These are phyloP conservation scores for Reticulitermes lucifugus DNA, from an alignment of 2,888 invertebrate species.

Conservation along the genomic window DNA sequence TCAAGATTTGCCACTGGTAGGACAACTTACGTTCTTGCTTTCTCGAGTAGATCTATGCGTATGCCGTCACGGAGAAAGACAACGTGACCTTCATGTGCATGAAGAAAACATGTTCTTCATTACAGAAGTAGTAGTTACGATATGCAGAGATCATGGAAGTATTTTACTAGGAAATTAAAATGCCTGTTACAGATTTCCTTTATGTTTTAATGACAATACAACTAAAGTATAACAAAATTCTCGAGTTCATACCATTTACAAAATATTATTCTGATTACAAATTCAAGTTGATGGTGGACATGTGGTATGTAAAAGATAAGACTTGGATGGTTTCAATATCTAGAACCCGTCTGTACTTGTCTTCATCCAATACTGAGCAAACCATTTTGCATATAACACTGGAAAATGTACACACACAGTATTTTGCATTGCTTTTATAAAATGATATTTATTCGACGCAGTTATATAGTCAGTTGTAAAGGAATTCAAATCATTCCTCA, in stretches of 20 bases:
- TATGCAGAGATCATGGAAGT: too few relatives aligned
- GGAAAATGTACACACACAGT: conserved; percentile 1
- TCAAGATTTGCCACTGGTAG: too few relatives aligned
- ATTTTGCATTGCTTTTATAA: neutral
- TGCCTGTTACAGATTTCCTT: conserved; percentile 10
- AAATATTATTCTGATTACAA: conserved; percentile 45
- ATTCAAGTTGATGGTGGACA: conserved; percentile 22
- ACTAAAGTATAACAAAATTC: conserved; percentile 43
- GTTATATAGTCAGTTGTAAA: neutral
- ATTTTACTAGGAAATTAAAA: neutral
- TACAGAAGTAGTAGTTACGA: too few relatives aligned
- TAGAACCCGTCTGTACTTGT: neutral
- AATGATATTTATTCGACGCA: neutral
- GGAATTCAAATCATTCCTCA: neutral
- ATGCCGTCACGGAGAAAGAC: too few relatives aligned
- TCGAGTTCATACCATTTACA: conserved; percentile 46
- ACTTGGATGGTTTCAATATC: neutral
- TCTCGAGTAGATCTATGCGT: too few relatives aligned
- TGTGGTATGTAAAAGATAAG: neutral
- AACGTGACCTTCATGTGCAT: too few relatives aligned
- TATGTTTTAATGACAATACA: conserved; percentile 50
- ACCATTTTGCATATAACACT: neutral
- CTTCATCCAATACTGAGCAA: conserved; percentile 12
- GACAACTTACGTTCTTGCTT: too few relatives aligned
- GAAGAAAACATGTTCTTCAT: too few relatives aligned